Evolutionary conservation across 2,888 invertebrate species (phyloP).

Genomic region (Harpalus rufipes): DNA sequence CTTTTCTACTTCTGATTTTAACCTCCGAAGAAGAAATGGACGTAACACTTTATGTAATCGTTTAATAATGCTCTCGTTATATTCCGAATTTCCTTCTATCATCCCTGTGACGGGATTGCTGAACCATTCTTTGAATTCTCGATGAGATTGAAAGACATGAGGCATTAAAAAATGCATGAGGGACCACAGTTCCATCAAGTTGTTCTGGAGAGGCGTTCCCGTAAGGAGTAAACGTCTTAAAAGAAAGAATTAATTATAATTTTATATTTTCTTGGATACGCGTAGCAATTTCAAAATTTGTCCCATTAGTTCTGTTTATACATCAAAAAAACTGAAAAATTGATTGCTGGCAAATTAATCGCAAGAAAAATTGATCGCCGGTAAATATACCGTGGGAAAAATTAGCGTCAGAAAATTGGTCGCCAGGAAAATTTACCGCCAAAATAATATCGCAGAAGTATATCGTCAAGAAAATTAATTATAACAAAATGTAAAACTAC

Average conservation of each 20-base stretch:
- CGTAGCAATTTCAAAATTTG: too few species aligned
- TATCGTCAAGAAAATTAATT: too few species aligned
- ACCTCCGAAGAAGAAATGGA: slow-evolving; percentile 93
- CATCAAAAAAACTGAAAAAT: too few species aligned
- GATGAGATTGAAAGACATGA: slow-evolving; percentile 96
- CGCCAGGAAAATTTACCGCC: too few species aligned
- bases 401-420: too few species aligned
- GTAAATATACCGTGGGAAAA: too few species aligned
- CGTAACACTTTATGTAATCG: slow-evolving; percentile 94
- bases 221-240: slow-evolving; percentile 92
- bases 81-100: slow-evolving; percentile 95
- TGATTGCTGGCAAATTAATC: too few species aligned
- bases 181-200: slow-evolving; percentile 98
- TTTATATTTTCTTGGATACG: not conserved
- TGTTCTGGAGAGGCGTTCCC: slow-evolving; percentile 97
- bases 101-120: slow-evolving; percentile 97
- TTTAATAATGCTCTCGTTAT: slow-evolving; percentile 93
- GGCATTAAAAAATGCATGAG: slow-evolving; percentile 99
- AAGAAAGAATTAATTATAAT: slow-evolving; percentile 69
- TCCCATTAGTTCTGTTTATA: too few species aligned
- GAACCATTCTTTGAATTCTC: slow-evolving; percentile 99
- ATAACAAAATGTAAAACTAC: too few species aligned
- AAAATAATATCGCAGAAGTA: too few species aligned
- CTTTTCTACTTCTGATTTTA: slow-evolving; percentile 97
- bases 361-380: too few species aligned